A percentile compares a stretch with the other conserved stretches of the same genome.
Evolutionary conservation across 2,797 vertebrate species (phyloP).

Genomic region (Eupleurogrammus muticus): DNA sequence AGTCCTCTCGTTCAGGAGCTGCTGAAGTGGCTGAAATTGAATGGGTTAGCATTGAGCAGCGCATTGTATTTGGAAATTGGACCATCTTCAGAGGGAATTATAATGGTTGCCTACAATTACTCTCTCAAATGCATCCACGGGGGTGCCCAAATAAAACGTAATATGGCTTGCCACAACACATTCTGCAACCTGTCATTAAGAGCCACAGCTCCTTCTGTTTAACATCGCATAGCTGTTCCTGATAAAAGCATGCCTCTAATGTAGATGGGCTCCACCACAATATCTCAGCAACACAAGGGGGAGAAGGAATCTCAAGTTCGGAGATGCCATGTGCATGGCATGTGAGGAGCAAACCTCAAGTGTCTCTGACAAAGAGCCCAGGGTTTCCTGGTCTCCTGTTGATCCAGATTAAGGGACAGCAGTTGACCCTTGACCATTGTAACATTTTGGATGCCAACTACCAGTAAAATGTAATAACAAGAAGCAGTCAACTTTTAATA

Average conservation of each 20-base stretch:
- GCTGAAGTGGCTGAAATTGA: conserved; percentile 47
- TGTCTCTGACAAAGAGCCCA: conserved; percentile 20
- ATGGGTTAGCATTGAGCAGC: conserved; percentile 40
- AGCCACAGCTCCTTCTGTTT: conserved; percentile 48
- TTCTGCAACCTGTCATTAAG: conserved; percentile 53
- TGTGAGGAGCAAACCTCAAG: conserved; percentile 11
- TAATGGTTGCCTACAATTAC: conserved; percentile 65
- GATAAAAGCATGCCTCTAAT: conserved; percentile 33
- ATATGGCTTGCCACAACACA: conserved; percentile 47
- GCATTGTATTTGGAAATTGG: conserved; percentile 60
- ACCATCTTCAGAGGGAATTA: conserved; percentile 56
- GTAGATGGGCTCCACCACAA: background rate
- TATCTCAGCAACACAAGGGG: background rate
- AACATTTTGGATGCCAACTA: conserved; percentile 1
- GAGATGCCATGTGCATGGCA: conserved; percentile 22
- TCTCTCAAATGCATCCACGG: conserved; percentile 57
- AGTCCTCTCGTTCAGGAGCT: conserved; percentile 27
- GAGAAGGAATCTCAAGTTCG: conserved; percentile 3
- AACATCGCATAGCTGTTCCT: conserved; percentile 15
- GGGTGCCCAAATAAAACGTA: conserved; percentile 48
- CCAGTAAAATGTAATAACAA: no score
- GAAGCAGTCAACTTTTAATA: no score
- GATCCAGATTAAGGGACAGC: conserved; percentile 43
- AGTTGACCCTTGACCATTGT: conserved; percentile 40
- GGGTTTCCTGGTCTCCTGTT: conserved; percentile 26